These are phyloP conservation scores for Macquaria australasica DNA, from an alignment of 2,113 vertebrate species.

Conservation along the genomic window DNA sequence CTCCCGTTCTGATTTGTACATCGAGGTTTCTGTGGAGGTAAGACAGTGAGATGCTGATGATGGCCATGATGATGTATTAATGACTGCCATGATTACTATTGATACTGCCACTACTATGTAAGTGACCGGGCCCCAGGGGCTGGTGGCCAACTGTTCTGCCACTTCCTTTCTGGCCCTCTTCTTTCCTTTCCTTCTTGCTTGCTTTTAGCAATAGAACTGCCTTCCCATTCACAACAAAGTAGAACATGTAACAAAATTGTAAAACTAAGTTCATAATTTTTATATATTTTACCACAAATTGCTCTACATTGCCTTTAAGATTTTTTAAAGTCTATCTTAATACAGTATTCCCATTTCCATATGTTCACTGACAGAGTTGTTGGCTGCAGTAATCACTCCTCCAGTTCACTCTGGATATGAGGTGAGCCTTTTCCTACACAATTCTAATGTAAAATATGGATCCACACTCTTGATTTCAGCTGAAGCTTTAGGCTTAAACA, in stretches of 20 bases:
- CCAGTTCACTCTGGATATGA: too few relatives aligned
- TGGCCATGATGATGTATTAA: conserved; percentile 23
- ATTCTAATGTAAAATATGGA: too few relatives aligned
- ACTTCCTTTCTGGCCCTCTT: not conserved
- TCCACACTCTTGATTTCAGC: too few relatives aligned
- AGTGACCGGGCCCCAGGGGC: too few relatives aligned
- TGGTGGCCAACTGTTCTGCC: not conserved
- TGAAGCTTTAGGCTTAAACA: too few relatives aligned
- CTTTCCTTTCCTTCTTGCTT: not conserved
- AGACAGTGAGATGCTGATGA: conserved; percentile 4
- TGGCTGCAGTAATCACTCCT: too few relatives aligned
- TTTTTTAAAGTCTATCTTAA: too few relatives aligned
- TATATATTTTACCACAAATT: not conserved
- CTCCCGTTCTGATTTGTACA: conserved; percentile 34
- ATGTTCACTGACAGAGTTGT: too few relatives aligned
- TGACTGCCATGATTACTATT: conserved; percentile 17
- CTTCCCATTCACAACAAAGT: not conserved
- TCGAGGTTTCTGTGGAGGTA: conserved; percentile 15
- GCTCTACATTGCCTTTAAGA: too few relatives aligned
- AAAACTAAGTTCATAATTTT: not conserved
- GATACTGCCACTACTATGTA: not conserved
- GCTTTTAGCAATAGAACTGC: not conserved
- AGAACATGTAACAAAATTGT: not conserved
- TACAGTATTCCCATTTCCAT: too few relatives aligned
- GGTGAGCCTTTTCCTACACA: too few relatives aligned